Percentiles rank a stretch among this genome's conserved stretches.
These are phyloP conservation scores for Felis catus DNA, from an alignment of 2,113 vertebrate genomes.

Conservation along the genomic window F.catus_Fca126_mat1.0 CM031414.1:131528501-131529000, in stretches of 20 bases:
- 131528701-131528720: not conserved
- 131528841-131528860: not conserved
- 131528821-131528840: not conserved
- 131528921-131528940: not conserved
- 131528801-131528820: not conserved
- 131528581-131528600: not conserved
- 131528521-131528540: not conserved
- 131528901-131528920: accelerated
- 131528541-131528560: not conserved
- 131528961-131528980: not conserved
- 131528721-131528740: not conserved
- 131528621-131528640: not conserved
- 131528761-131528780: not conserved
- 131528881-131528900: not conserved
- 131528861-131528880: not conserved
- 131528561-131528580: not conserved
- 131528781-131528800: not conserved
- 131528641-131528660: not conserved
- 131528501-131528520: not conserved
- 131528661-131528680: not conserved
- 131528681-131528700: not conserved
- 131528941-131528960: not conserved
- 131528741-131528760: not conserved
- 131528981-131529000: not conserved
- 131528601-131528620: accelerated